Conservation (phyloP, 2,113 vertebrate species). For the Hyperopisus bebe region DNA sequence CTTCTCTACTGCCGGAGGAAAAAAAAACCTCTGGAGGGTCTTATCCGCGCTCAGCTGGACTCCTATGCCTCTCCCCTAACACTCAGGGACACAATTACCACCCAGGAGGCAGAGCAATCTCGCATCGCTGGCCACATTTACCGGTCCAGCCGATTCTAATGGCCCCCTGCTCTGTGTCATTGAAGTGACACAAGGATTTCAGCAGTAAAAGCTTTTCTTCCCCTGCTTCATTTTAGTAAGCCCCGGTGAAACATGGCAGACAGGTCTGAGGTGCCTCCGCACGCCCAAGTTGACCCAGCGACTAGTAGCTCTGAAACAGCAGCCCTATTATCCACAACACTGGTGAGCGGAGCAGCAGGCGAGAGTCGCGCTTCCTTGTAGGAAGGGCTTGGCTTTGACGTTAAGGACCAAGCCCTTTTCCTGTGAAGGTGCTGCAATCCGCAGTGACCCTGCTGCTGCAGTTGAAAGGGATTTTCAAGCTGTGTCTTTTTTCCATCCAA, state of each 20-base stretch:
- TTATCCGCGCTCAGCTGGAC: neutral
- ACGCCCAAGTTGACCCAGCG: neutral
- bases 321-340: neutral
- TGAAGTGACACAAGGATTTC: neutral
- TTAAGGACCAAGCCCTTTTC: neutral
- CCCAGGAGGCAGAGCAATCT: conserved; percentile 2
- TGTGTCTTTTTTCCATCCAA: neutral
- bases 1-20: neutral
- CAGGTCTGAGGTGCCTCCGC: neutral
- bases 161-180: neutral
- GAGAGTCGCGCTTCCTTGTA: neutral
- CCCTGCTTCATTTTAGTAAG: neutral
- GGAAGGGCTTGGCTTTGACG: neutral
- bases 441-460: neutral
- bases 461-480: neutral
- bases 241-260: neutral
- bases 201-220: neutral
- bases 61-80: neutral
- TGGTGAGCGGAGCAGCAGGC: neutral
- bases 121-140: neutral
- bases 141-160: neutral
- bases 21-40: neutral
- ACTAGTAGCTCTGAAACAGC: neutral
- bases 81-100: conserved; percentile 7
- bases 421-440: neutral